A percentile compares a stretch with the other conserved stretches of the same genome.
phyloP scores from a whole-genome alignment of 2,797 vertebrate species.

The Carduelis carduelis region DNA sequence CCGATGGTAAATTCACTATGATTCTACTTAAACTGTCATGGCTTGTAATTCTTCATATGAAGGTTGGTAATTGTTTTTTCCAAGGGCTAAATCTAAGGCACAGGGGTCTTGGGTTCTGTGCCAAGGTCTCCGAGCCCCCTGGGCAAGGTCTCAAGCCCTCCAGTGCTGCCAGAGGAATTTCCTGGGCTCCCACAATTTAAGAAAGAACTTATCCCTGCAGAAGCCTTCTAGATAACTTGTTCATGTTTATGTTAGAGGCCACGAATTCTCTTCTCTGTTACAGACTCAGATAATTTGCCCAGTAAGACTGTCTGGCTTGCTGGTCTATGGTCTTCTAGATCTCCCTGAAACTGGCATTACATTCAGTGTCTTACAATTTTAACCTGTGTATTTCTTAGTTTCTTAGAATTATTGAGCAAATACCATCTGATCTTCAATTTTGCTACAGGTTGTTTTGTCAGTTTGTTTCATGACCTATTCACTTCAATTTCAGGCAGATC shows the following conservation, averaged over 20 bases:
- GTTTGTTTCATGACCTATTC: background rate
- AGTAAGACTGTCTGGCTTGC: background rate
- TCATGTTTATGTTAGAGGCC: background rate
- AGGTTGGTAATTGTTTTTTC: too few species aligned
- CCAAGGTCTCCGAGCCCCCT: too few species aligned
- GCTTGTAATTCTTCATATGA: too few species aligned
- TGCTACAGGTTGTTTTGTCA: background rate
- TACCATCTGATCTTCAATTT: background rate
- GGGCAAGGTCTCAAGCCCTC: too few species aligned
- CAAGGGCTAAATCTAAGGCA: too few species aligned
- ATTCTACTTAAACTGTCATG: too few species aligned
- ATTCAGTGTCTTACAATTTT: background rate
- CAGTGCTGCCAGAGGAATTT: too few species aligned
- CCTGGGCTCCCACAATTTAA: background rate
- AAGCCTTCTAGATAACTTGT: background rate
- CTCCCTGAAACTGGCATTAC: background rate
- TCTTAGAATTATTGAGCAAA: background rate
- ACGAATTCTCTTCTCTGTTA: background rate
- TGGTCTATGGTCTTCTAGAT: background rate
- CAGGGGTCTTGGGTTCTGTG: too few species aligned
- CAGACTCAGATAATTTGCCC: background rate
- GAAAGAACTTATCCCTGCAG: background rate
- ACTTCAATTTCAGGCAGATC: background rate
- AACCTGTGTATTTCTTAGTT: background rate
- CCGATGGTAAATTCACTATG: too few species aligned